Evolutionary conservation across 2,113 vertebrate genomes (phyloP).

Genomic region (Lethenteron reissneri): DNA sequence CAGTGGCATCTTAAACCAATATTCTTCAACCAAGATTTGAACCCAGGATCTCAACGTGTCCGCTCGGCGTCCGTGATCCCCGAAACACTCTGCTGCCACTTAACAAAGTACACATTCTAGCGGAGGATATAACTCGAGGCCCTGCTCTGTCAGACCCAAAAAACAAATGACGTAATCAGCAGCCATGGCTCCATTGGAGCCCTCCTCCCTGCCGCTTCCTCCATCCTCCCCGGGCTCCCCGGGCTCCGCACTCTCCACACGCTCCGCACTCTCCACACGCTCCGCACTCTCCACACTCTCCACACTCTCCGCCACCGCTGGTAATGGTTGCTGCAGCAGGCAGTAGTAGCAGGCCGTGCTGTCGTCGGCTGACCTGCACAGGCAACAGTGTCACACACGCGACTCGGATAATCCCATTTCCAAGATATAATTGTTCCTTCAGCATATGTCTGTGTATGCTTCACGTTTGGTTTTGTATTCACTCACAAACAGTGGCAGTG

Average conservation of each 20-base stretch:
- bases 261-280: not conserved
- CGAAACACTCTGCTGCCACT: too few species aligned
- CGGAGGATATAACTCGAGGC: slow-evolving; percentile 3
- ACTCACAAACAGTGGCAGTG: too few species aligned
- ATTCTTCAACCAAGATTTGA: too few species aligned
- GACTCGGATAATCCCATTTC: too few species aligned
- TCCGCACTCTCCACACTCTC: not conserved
- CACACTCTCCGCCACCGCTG: not conserved
- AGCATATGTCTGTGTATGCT: too few species aligned
- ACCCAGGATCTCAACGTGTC: too few species aligned
- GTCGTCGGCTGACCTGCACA: slow-evolving; percentile 1
- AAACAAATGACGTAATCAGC: not conserved
- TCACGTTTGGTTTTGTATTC: too few species aligned
- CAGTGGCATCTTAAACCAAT: too few species aligned
- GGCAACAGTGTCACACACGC: too few species aligned
- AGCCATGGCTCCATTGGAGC: not conserved
- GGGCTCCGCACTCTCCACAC: not conserved
- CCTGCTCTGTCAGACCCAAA: not conserved
- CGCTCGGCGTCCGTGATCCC: too few species aligned
- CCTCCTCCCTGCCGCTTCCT: not conserved
- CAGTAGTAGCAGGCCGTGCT: slow-evolving; percentile 5
- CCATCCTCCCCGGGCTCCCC: slow-evolving; percentile 1
- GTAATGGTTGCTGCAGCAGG: slow-evolving; percentile 3
- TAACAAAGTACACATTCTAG: not conserved
- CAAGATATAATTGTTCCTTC: too few species aligned